These are phyloP conservation scores for Nyctereutes procyonoides DNA, from an alignment of 2,113 vertebrate genomes.

Conservation along the genomic window DNA sequence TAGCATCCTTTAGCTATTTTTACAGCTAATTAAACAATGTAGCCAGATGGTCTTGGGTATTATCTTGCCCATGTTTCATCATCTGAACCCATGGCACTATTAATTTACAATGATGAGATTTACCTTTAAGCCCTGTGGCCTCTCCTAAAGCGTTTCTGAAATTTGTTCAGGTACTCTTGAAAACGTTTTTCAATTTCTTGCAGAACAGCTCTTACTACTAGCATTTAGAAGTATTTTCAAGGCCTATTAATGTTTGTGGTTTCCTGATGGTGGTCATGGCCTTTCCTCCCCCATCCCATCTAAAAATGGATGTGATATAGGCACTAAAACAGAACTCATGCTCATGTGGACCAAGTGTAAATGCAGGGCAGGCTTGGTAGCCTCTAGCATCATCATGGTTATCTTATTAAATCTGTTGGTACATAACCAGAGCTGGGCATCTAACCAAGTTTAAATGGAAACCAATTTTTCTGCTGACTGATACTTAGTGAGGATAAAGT, in stretches of 20 bases:
- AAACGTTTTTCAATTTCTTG: not conserved
- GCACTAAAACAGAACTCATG: not conserved
- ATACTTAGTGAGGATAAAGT: not conserved
- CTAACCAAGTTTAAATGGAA: not conserved
- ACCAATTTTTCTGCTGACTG: not conserved
- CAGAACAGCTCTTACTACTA: not conserved
- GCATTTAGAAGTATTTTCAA: not conserved
- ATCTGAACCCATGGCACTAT: not conserved
- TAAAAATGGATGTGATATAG: not conserved
- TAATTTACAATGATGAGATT: not conserved
- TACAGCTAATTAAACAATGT: not conserved
- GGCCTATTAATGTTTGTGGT: constrained; percentile 49
- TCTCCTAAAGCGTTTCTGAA: not conserved
- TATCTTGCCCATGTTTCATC: not conserved
- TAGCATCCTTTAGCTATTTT: not conserved
- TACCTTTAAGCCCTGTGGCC: not conserved
- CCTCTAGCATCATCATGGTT: not conserved
- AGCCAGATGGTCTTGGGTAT: not conserved
- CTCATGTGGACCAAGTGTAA: not conserved
- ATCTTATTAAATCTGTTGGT: too few species aligned
- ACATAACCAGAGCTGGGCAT: not conserved
- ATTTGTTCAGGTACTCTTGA: not conserved
- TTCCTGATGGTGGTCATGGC: constrained; percentile 33
- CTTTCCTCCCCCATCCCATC: not conserved
- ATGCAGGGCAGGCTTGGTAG: not conserved